phyloP scores from a whole-genome alignment of 2,113 vertebrate genomes.

The Pseudorhombus dupliciocellatus region DNA sequence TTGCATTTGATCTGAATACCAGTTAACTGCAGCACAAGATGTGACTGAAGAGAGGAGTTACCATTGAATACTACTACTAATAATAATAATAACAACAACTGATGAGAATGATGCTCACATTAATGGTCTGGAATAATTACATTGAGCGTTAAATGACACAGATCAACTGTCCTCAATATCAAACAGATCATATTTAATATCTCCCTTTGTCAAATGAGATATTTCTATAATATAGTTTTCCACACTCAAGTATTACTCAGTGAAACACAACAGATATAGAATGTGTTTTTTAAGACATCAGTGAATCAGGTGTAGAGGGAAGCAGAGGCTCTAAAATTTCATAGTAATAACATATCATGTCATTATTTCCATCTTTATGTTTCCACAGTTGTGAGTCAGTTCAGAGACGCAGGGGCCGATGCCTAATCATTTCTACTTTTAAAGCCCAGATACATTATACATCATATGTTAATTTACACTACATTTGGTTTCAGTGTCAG shows the following conservation, averaged over 20 bases:
- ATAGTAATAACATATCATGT: background rate
- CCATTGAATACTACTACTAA: too few relatives aligned
- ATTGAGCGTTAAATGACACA: slow-evolving; percentile 44
- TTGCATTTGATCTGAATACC: background rate
- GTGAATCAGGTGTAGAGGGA: background rate
- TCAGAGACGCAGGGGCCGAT: background rate
- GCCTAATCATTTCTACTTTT: background rate
- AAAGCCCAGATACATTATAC: background rate
- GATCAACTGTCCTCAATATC: slow-evolving; percentile 41
- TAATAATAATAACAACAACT: too few relatives aligned
- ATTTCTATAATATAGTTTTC: background rate
- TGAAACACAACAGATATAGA: background rate
- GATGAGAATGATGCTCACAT: slow-evolving; percentile 18
- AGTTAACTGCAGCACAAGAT: background rate
- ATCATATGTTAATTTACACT: background rate
- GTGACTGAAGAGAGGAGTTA: background rate
- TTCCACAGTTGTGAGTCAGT: background rate
- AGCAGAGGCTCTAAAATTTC: background rate
- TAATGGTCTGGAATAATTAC: slow-evolving; percentile 26
- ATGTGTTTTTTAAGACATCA: background rate
- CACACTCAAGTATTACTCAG: background rate
- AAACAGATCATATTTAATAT: slow-evolving; percentile 24
- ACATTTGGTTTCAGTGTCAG: background rate
- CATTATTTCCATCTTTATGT: background rate
- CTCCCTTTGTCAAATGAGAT: background rate